A percentile compares a stretch with the other conserved stretches of the same genome.
phyloP scores from a whole-genome alignment of 2,797 vertebrate genomes.

The Zalophus californianus region DNA sequence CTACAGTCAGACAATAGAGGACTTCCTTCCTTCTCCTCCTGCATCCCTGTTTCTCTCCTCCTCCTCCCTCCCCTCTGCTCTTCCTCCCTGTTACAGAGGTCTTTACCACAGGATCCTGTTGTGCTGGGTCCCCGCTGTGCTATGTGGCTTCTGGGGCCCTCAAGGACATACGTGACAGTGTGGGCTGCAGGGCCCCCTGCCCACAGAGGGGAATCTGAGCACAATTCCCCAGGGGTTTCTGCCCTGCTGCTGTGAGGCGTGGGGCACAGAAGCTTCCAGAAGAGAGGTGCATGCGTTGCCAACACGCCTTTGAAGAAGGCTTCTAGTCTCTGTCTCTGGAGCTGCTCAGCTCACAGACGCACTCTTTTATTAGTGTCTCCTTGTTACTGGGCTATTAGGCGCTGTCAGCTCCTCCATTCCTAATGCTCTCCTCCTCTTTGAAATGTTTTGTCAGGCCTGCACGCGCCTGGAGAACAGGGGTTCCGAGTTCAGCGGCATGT shows the following conservation, averaged over 20 bases:
- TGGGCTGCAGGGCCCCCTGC: neutral
- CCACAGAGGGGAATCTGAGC: neutral
- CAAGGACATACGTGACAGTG: neutral
- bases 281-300: neutral
- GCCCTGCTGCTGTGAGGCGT: neutral
- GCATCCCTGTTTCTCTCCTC: neutral
- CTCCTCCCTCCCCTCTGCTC: no score
- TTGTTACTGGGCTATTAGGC: slow-evolving; percentile 72
- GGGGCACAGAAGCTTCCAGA: neutral
- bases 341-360: slow-evolving; percentile 32
- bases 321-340: neutral
- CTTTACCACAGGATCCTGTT: neutral
- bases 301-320: neutral
- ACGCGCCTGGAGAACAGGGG: slow-evolving; percentile 61
- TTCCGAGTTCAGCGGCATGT: slow-evolving; percentile 55
- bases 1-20: neutral
- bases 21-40: neutral
- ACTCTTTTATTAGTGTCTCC: slow-evolving; percentile 53
- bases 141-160: neutral
- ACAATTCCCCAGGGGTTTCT: neutral
- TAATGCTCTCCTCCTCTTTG: slow-evolving; percentile 66
- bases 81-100: neutral
- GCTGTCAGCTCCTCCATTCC: slow-evolving; percentile 62
- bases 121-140: neutral
- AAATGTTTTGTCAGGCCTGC: slow-evolving; percentile 79